phyloP scores from a whole-genome alignment of 2,113 vertebrate species.

The Crotalus tigris region DNA sequence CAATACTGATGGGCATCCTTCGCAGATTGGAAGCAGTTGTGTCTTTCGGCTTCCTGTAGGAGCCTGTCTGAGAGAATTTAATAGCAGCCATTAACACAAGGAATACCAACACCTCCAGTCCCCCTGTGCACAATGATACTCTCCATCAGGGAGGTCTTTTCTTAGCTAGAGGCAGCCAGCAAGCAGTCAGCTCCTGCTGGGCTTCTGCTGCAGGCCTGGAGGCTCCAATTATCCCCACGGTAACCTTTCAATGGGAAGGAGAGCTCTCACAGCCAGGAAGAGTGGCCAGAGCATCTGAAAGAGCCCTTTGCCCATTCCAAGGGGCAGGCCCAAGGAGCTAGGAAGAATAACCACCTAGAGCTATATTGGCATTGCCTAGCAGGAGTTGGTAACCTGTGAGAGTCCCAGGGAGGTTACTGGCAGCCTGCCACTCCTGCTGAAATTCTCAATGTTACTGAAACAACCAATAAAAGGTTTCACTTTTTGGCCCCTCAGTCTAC shows the following conservation, averaged over 20 bases:
- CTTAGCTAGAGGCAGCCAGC: background rate
- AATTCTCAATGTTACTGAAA: background rate
- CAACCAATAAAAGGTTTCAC: background rate
- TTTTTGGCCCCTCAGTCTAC: background rate
- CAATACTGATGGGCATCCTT: background rate
- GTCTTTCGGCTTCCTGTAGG: background rate
- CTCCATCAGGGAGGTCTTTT: background rate
- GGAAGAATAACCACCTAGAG: background rate
- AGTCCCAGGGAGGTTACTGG: background rate
- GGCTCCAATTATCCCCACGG: constrained; percentile 21
- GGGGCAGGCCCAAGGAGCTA: background rate
- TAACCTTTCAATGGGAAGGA: constrained; percentile 15
- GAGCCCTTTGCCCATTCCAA: background rate
- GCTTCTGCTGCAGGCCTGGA: constrained; percentile 7
- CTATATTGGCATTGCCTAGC: background rate
- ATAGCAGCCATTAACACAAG: background rate
- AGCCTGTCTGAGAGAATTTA: background rate
- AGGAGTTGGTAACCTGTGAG: background rate
- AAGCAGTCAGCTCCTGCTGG: constrained; percentile 4
- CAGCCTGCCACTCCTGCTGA: background rate
- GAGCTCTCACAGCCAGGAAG: background rate
- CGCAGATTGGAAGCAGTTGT: background rate
- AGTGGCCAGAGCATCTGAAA: background rate
- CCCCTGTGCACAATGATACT: background rate
- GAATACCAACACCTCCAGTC: background rate